A percentile compares a stretch with the other conserved stretches of the same genome.
Conservation (phyloP, 2,797 vertebrate species). For the Myiothlypis coronata region DNA sequence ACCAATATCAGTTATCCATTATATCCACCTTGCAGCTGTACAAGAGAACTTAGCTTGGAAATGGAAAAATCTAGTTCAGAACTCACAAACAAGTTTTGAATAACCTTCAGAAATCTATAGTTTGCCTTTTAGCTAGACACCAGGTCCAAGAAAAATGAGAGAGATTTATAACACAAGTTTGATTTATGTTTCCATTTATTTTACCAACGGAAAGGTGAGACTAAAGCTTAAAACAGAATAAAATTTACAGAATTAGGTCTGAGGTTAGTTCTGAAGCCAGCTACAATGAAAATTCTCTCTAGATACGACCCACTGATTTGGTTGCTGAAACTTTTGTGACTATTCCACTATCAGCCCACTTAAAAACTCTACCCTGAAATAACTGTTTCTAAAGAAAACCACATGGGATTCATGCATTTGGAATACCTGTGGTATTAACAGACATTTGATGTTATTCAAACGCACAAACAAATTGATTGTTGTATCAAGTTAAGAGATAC, state of each 20-base stretch:
- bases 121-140: background rate
- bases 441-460: background rate
- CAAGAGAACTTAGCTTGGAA: background rate
- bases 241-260: background rate
- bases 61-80: background rate
- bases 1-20: background rate
- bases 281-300: background rate
- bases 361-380: background rate
- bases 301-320: background rate
- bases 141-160: background rate
- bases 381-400: background rate
- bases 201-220: background rate
- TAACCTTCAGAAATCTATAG: background rate
- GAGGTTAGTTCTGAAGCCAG: background rate
- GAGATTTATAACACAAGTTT: background rate
- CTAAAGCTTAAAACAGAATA: background rate
- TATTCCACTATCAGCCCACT: background rate
- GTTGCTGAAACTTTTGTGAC: background rate
- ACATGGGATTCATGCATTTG: background rate
- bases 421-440: background rate
- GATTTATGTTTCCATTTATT: conserved; percentile 32
- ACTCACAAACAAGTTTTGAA: background rate
- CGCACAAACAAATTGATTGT: background rate
- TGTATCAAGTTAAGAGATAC: background rate
- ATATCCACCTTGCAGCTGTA: background rate